phyloP scores from a whole-genome alignment of 1,140 invertebrate genomes.

The Grapholita molesta region DNA sequence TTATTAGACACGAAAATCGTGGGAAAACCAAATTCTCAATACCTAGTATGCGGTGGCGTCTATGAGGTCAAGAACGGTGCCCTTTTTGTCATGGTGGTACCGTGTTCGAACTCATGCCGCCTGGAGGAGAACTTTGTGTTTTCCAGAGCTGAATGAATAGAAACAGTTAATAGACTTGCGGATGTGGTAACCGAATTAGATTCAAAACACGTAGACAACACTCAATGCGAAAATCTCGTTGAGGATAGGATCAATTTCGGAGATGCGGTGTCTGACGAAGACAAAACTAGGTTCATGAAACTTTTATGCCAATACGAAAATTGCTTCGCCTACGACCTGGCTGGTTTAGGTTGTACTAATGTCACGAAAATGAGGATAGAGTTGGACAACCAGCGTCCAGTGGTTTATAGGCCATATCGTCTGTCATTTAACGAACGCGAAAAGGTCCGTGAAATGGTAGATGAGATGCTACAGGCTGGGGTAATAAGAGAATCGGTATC shows the following conservation, averaged over 20 bases:
- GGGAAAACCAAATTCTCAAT: slow-evolving; percentile 16
- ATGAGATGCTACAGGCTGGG: slow-evolving; percentile 25
- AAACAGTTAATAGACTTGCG: neutral
- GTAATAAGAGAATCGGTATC: slow-evolving; percentile 49
- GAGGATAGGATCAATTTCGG: neutral
- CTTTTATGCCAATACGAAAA: slow-evolving; percentile 22
- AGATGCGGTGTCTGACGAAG: neutral
- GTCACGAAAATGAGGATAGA: slow-evolving; percentile 29
- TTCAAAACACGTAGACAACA: neutral
- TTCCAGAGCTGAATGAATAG: neutral
- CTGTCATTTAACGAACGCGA: slow-evolving; percentile 10
- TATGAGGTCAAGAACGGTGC: neutral
- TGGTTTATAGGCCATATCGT: slow-evolving; percentile 29
- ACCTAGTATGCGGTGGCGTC: slow-evolving; percentile 15
- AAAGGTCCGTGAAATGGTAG: slow-evolving; percentile 5
- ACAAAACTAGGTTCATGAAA: neutral
- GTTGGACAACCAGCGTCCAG: slow-evolving; percentile 23
- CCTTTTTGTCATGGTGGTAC: neutral
- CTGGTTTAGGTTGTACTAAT: slow-evolving; percentile 24
- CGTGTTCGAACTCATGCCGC: neutral
- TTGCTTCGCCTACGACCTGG: slow-evolving; percentile 30
- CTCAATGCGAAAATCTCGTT: neutral
- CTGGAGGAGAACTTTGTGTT: neutral
- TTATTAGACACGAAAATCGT: slow-evolving; percentile 1
- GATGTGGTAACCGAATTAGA: neutral